Percentiles rank a stretch among this genome's conserved stretches.
Evolutionary conservation across 2,797 vertebrate species (phyloP).

Genomic region (Micropoecilia bifurca): DNA sequence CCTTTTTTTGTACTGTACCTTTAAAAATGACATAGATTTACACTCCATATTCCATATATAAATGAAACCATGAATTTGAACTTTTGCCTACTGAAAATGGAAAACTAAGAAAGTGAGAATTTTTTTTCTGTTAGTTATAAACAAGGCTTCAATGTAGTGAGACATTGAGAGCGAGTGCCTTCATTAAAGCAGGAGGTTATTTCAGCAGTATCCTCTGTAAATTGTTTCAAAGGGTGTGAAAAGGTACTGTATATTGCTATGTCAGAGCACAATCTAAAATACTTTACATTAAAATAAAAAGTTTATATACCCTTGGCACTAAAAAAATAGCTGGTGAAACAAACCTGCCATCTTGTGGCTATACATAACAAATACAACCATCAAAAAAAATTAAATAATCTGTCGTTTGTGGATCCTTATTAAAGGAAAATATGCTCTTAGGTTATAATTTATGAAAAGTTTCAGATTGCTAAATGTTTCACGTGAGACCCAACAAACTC

Average conservation of each 20-base stretch:
- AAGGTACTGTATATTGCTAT: not conserved
- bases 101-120: not conserved
- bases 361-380: not conserved
- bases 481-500: not conserved
- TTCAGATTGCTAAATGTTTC: not conserved
- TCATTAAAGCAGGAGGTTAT: not conserved
- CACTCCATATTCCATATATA: not conserved
- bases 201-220: not conserved
- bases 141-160: not conserved
- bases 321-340: not conserved
- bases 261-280: not conserved
- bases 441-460: not conserved
- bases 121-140: not conserved
- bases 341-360: slow-evolving; percentile 43
- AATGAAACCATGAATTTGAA: not conserved
- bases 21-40: not conserved
- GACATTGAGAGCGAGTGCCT: not conserved
- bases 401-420: not conserved
- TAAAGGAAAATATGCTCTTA: not conserved
- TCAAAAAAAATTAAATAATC: not conserved
- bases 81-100: not conserved
- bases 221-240: not conserved
- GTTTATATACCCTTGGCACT: not conserved
- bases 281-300: not conserved
- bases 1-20: not conserved